Conservation (phyloP, 2,888 invertebrate species). For the Andrena trimmerana region DNA sequence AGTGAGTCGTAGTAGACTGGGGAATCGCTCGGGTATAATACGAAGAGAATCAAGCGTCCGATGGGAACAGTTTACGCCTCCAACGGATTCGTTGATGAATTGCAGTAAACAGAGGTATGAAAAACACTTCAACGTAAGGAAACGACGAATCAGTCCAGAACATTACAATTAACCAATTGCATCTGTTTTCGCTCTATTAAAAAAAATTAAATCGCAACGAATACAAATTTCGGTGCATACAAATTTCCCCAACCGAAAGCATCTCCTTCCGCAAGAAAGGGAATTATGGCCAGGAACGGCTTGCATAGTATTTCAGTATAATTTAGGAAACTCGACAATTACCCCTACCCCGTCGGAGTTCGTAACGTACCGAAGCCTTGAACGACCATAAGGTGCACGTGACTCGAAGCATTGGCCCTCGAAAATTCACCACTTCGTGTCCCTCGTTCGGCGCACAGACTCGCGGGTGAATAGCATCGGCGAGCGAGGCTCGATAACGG, state of each 20-base stretch:
- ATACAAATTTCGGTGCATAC: too few relatives aligned
- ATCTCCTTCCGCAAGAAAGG: constrained; percentile 25
- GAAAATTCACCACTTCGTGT: constrained; percentile 35
- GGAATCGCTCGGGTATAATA: constrained; percentile 31
- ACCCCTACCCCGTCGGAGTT: constrained; percentile 62
- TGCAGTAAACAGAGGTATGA: too few relatives aligned
- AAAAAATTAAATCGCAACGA: too few relatives aligned
- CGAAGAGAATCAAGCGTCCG: constrained; percentile 1
- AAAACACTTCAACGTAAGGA: too few relatives aligned
- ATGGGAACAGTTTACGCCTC: constrained; percentile 2
- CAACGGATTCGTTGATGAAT: background rate
- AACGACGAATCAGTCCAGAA: too few relatives aligned
- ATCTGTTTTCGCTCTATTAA: too few relatives aligned
- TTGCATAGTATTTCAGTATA: constrained; percentile 38
- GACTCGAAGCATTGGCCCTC: constrained; percentile 36
- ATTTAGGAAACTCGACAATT: constrained; percentile 63
- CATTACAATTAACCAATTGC: too few relatives aligned
- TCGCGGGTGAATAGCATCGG: background rate
- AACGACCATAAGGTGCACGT: constrained; percentile 65
- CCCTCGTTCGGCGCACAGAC: background rate
- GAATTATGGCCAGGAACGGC: constrained; percentile 17
- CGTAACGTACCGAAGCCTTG: constrained; percentile 50
- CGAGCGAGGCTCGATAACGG: background rate
- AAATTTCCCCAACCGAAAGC: background rate
- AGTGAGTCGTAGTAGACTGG: constrained; percentile 65